Base-by-base conservation (phyloP, 2,888 invertebrate genomes). In the Netelia melanura region DNA sequence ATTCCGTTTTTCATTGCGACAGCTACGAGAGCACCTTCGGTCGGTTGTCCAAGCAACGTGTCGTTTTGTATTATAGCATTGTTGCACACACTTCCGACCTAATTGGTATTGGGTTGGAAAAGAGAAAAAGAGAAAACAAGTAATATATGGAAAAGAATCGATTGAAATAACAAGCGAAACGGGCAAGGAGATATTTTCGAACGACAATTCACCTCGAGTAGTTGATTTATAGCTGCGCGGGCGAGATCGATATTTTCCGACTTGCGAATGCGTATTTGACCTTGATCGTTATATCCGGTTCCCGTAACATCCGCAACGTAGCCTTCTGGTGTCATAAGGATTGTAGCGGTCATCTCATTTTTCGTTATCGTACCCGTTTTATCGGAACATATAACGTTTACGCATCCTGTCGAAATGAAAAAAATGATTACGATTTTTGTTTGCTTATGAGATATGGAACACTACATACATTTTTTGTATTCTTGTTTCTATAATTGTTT, bases 301-400 rank as follows among this genome's bases (percentile, higher is more conserved):
- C 99, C 99, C 0, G 97, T 96, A 65, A 98, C 97, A 94, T 99
- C 98, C 2, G 98, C 99, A 87, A 97, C 96, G 90, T 97, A 97
- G 0, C 98, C 98, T 91, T 99, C 98, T 0, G 98, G 97, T 0
- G 99, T 98, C 25, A 98, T 96, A 83, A 99, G 96, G 43, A 97
- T 96, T 1, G 98, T 98, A n/a, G 98, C 99, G 0, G 99, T 99
- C 99, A 99, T 99, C 94, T 99, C 99, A 94, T 99, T 99, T 94
- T 98, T 98, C 0, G 99, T 99, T 80, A 99, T 95, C 0, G 99
- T 99, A 17, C 99, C 99, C 11, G 99, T 99, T 95, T 99, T 99
- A 94, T 99, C 99, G 2, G 98, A 99, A 94, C 99, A 99, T 87
- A 99, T 98, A 30, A 99, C 97, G 92, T 97, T 97, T 23, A 97